These are phyloP conservation scores for Catajapyx aquilonaris DNA, from an alignment of 1,140 invertebrate species.

Conservation along the genomic window DNA sequence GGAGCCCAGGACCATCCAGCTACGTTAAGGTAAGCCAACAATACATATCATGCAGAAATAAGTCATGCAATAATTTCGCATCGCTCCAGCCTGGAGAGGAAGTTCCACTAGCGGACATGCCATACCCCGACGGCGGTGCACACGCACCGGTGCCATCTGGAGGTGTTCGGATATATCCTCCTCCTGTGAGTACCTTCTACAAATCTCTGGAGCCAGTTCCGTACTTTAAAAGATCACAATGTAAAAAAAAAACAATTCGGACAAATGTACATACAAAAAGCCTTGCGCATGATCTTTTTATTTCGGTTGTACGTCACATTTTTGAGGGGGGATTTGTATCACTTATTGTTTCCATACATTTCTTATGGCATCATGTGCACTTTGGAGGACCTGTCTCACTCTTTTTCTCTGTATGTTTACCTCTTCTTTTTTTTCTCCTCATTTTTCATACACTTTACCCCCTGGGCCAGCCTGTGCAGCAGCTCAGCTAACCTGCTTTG, in stretches of 20 bases:
- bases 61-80: too few relatives aligned
- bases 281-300: too few relatives aligned
- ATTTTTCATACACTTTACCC: conserved; percentile 7
- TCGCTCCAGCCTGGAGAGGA: conserved; percentile 30
- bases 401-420: conserved; percentile 1
- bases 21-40: too few relatives aligned
- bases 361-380: too few relatives aligned
- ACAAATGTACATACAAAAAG: too few relatives aligned
- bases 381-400: too few relatives aligned
- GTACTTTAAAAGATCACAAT: too few relatives aligned
- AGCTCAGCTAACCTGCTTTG: conserved; percentile 11
- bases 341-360: too few relatives aligned
- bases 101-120: conserved; percentile 47
- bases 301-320: too few relatives aligned
- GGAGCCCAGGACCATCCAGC: conserved; percentile 18
- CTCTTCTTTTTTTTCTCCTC: conserved; percentile 1
- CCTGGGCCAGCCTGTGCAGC: conserved; percentile 11
- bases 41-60: too few relatives aligned
- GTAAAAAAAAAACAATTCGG: too few relatives aligned
- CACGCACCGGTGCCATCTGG: conserved; percentile 26
- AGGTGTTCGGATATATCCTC: conserved; percentile 32
- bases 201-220: conserved; percentile 2
- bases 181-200: conserved; percentile 28
- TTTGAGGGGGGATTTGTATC: too few relatives aligned
- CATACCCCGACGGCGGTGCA: conserved; percentile 34